Percentiles rank a stretch among this genome's conserved stretches.
Evolutionary conservation across 1,140 invertebrate species (phyloP).

Genomic region (Agraylea sexmaculata): DNA sequence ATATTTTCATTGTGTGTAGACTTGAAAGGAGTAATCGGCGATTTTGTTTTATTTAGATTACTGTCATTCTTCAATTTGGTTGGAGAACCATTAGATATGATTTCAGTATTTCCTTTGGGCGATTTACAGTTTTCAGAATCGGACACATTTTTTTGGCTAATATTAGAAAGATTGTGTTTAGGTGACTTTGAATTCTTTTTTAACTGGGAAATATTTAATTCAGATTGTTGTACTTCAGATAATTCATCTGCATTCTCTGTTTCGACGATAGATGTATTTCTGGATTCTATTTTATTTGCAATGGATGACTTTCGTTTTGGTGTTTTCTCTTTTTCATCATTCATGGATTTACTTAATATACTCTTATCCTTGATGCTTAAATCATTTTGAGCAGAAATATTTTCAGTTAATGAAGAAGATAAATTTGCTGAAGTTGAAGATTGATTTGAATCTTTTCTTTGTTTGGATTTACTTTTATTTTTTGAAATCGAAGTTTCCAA

Average conservation of each 20-base stretch:
- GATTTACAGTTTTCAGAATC: too few relatives aligned
- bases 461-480: neutral
- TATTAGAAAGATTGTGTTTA: too few relatives aligned
- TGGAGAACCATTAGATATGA: too few relatives aligned
- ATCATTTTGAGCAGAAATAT: neutral
- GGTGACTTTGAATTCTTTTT: too few relatives aligned
- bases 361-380: neutral
- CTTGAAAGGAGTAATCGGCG: too few relatives aligned
- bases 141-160: too few relatives aligned
- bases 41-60: too few relatives aligned
- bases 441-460: neutral
- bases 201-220: too few relatives aligned
- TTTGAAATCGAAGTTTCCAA: neutral
- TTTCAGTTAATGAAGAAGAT: neutral
- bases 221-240: too few relatives aligned
- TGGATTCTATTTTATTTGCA: neutral
- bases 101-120: too few relatives aligned
- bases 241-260: slow-evolving; percentile 1
- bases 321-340: neutral
- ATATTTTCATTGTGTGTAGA: too few relatives aligned
- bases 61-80: too few relatives aligned
- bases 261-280: neutral
- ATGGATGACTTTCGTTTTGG: neutral
- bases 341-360: neutral
- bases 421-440: neutral